Base-by-base conservation (phyloP, 2,888 invertebrate genomes). In the Mamestra brassicae region DNA sequence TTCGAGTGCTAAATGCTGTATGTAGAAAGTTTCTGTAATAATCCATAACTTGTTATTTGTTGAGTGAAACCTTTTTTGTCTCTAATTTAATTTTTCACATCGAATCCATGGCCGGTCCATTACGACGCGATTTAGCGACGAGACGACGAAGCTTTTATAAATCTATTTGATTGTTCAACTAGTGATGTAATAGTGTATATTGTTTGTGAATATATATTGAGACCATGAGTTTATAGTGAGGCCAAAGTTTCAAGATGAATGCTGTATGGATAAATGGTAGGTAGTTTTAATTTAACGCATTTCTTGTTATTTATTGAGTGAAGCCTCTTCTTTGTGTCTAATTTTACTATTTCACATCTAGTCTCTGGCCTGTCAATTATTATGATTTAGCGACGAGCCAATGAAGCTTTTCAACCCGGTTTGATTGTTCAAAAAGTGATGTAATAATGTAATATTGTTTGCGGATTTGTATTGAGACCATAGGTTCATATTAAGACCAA, bases 331-430 rank as follows among this genome's bases (percentile, higher is more conserved):
- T 55, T 26, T 26, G 54, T 7, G 17, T 26, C 54, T 26, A 8
- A 26, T 55, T 54, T 58, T 26, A 26, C 93, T 95, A 96, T 95
- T 95, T 93, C 90, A 90, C 89, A 88, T 86, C 83, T 88, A 85
- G 88, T 88, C 88, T 80, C 85, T 85, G 89, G 91, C 90, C 89
- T 88, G 90, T 93, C 92, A 86, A 94, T 95, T 93, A 94, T 91
- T 83, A 74, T 86, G 90, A 92, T 92, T 92, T 90, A 89, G 88
- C 85, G 60, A 47, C 87, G 52, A 91, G 87, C 87, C 86, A 86
- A 89, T 62, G 76, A 72, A 80, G 79, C 71, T 80, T 83, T 78
- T 78, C 74, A 72, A 75, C 76, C 73, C 67, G 61, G 52, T 64
- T 77, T 83, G 78, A 86, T 87, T 84, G 70, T 82, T 71, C 63